These are phyloP conservation scores for Pelecanoides urinatrix DNA, from an alignment of 2,113 vertebrate species.

Conservation along the genomic window DNA sequence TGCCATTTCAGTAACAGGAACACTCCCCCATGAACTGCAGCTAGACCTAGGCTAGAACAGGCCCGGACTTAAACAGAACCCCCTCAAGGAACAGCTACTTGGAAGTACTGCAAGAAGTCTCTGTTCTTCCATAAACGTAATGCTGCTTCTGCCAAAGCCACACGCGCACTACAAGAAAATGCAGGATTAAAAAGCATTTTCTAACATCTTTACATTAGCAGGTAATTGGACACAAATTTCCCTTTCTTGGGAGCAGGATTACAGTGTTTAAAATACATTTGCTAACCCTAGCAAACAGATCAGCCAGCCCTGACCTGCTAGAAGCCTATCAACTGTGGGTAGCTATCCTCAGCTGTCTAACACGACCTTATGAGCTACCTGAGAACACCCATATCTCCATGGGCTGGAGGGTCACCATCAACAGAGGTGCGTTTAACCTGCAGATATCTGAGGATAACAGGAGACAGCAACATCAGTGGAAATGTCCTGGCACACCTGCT, in stretches of 20 bases:
- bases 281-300: neutral
- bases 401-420: neutral
- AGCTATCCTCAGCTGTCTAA: neutral
- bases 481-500: neutral
- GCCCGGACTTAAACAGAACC: neutral
- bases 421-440: neutral
- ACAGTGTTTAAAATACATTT: neutral
- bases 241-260: neutral
- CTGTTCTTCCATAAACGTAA: neutral
- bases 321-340: neutral
- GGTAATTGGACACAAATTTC: neutral
- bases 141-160: neutral
- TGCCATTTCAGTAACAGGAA: neutral
- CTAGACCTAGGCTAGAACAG: neutral
- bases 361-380: accelerated
- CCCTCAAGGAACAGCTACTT: neutral
- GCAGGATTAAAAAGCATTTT: neutral
- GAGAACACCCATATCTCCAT: neutral
- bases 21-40: neutral
- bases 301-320: neutral
- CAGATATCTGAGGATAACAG: neutral
- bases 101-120: neutral
- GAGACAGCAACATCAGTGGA: neutral
- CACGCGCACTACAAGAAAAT: accelerated
- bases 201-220: neutral